These are phyloP conservation scores for Amphiura filiformis DNA, from an alignment of 35 echinoderm and acorn worm genomes.

Conservation along the genomic window DNA sequence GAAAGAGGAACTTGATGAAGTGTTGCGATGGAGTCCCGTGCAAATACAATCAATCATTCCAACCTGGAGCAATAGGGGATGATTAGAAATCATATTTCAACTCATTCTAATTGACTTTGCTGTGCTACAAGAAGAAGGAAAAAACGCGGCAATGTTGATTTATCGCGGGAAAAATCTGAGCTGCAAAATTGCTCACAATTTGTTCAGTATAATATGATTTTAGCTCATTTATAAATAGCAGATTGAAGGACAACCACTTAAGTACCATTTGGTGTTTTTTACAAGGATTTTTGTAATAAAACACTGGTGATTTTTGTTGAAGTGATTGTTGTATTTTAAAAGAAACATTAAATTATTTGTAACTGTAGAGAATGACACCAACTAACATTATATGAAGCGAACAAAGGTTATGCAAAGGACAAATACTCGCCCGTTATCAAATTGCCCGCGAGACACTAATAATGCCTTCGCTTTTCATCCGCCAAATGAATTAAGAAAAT, in stretches of 20 bases:
- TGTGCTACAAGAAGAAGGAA: neutral
- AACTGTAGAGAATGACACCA: neutral
- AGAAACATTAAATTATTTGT: neutral
- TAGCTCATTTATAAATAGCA: neutral
- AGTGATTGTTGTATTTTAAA: neutral
- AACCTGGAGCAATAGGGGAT: neutral
- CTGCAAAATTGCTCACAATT: neutral
- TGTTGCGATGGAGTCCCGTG: neutral
- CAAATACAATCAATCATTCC: slow-evolving; percentile 1
- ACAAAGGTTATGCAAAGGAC: neutral
- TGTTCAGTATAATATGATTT: neutral
- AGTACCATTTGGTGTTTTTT: neutral
- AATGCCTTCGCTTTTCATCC: slow-evolving; percentile 2
- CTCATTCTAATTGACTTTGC: neutral
- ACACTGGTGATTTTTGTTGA: neutral
- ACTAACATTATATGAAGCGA: neutral
- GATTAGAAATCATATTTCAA: slow-evolving; percentile 15
- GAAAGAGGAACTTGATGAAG: neutral
- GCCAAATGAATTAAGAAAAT: slow-evolving; percentile 9
- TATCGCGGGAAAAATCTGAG: neutral
- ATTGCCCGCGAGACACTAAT: neutral
- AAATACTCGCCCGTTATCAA: slow-evolving; percentile 5
- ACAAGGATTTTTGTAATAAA: neutral
- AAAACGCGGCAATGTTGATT: slow-evolving; percentile 1
- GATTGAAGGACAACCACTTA: neutral